Conservation (phyloP, 1,140 invertebrate species). For the Bombus superbus region DNA sequence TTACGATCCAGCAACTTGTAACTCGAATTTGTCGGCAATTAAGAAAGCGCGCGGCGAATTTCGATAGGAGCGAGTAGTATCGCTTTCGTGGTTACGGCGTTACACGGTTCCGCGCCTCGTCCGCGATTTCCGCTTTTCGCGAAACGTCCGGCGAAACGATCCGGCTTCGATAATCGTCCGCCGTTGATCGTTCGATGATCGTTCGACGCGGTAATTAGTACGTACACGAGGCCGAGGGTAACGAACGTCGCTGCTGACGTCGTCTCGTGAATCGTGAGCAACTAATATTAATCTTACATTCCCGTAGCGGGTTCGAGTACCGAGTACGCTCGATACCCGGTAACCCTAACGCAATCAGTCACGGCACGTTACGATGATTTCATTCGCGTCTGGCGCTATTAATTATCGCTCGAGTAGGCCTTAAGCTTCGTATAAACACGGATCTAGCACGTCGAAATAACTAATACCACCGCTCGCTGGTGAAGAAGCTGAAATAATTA, state of each 20-base stretch:
- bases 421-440: slow-evolving; percentile 56
- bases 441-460: slow-evolving; percentile 61
- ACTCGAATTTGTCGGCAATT: not conserved
- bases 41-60: not conserved
- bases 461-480: slow-evolving; percentile 49
- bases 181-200: too few species aligned
- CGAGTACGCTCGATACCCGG: slow-evolving; percentile 57
- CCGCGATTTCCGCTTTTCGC: too few species aligned
- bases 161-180: too few species aligned
- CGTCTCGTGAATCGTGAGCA: slow-evolving; percentile 38
- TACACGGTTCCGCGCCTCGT: too few species aligned
- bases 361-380: slow-evolving; percentile 68
- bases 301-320: slow-evolving; percentile 31
- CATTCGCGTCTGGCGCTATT: slow-evolving; percentile 66
- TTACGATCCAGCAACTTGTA: not conserved
- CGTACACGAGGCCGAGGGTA: not conserved
- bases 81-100: too few species aligned
- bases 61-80: not conserved
- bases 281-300: slow-evolving; percentile 60
- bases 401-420: slow-evolving; percentile 61
- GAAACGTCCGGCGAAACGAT: too few species aligned
- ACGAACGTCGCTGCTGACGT: slow-evolving; percentile 9
- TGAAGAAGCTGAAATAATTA: slow-evolving; percentile 53
- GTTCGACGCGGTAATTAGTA: slow-evolving; percentile 39
- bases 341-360: slow-evolving; percentile 67